A percentile compares a stretch with the other conserved stretches of the same genome.
Evolutionary conservation across 2,888 invertebrate species (phyloP).

Genomic region (Pheosia tremula): DNA sequence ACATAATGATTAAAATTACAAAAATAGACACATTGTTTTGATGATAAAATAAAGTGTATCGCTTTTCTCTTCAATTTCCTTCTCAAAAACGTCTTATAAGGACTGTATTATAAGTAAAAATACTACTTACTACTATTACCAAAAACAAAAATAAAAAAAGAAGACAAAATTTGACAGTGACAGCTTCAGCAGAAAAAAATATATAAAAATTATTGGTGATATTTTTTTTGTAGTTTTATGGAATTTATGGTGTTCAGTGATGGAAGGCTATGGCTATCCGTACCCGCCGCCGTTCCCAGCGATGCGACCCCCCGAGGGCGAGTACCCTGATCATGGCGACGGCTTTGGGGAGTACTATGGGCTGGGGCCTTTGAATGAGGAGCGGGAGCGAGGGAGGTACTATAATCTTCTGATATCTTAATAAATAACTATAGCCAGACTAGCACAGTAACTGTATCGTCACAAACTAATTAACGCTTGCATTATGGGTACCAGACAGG

Average conservation of each 20-base stretch:
- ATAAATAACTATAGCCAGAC: too few species aligned
- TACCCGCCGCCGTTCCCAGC: constrained; percentile 57
- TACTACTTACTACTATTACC: not conserved
- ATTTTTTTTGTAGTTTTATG: constrained; percentile 30
- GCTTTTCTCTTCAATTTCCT: too few species aligned
- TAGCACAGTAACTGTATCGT: too few species aligned
- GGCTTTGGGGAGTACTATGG: constrained; percentile 71
- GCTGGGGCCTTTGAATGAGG: constrained; percentile 52
- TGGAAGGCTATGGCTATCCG: constrained; percentile 68
- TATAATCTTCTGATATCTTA: too few species aligned
- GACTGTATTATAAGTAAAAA: not conserved
- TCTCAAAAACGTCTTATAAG: too few species aligned
- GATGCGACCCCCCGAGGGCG: constrained; percentile 48
- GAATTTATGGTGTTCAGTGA: constrained; percentile 38
- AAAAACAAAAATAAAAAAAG: constrained; percentile 23
- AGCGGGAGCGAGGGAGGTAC: constrained; percentile 29
- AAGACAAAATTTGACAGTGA: constrained; percentile 58
- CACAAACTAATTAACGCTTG: too few species aligned
- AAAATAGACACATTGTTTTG: too few species aligned
- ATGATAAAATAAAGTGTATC: too few species aligned
- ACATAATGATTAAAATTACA: too few species aligned
- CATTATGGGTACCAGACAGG: too few species aligned
- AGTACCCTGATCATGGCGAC: constrained; percentile 71
- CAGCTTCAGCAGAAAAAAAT: constrained; percentile 25
- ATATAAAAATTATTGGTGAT: constrained; percentile 44